Evolutionary conservation across 2,888 invertebrate species (phyloP).

Genomic region (Mystacides longicornis): DNA sequence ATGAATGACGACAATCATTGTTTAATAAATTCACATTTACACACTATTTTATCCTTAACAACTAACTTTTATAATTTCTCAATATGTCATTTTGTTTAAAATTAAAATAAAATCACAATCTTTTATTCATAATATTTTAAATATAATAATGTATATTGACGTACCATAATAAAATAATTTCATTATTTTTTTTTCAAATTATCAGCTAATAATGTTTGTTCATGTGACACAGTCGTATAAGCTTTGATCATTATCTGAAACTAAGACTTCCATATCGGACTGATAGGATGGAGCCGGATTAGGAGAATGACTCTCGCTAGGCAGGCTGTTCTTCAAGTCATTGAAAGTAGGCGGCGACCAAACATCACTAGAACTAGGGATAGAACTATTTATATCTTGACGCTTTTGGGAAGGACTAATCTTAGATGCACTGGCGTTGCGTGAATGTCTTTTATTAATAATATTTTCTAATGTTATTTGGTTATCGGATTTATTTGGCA

Average conservation of each 20-base stretch:
- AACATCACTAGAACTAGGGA: slow-evolving; percentile 14
- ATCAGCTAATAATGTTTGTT: background rate
- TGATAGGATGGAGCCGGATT: slow-evolving; percentile 12
- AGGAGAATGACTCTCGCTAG: slow-evolving; percentile 31
- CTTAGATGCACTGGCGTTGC: slow-evolving; percentile 8
- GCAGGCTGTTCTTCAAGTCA: slow-evolving; percentile 43
- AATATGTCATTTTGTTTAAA: slow-evolving; percentile 2
- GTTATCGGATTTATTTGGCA: slow-evolving; percentile 24
- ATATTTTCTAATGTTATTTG: slow-evolving; percentile 21
- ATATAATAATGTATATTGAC: slow-evolving; percentile 2
- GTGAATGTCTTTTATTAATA: slow-evolving; percentile 15
- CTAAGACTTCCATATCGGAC: slow-evolving; percentile 25
- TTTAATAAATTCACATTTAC: slow-evolving; percentile 7
- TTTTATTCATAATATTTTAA: slow-evolving; percentile 5
- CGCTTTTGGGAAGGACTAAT: slow-evolving; percentile 30
- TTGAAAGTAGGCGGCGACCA: slow-evolving; percentile 39
- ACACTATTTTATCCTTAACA: slow-evolving; percentile 9
- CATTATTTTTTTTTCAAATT: background rate
- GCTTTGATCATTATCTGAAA: slow-evolving; percentile 25
- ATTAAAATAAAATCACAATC: slow-evolving; percentile 11
- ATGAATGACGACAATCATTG: background rate
- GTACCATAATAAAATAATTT: background rate
- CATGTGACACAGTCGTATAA: slow-evolving; percentile 22
- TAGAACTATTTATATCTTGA: slow-evolving; percentile 24
- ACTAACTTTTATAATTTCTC: background rate